These are phyloP conservation scores for Pachyseris speciosa DNA, from an alignment of 64 coral and sea anemone species.

Conservation along the genomic window DNA sequence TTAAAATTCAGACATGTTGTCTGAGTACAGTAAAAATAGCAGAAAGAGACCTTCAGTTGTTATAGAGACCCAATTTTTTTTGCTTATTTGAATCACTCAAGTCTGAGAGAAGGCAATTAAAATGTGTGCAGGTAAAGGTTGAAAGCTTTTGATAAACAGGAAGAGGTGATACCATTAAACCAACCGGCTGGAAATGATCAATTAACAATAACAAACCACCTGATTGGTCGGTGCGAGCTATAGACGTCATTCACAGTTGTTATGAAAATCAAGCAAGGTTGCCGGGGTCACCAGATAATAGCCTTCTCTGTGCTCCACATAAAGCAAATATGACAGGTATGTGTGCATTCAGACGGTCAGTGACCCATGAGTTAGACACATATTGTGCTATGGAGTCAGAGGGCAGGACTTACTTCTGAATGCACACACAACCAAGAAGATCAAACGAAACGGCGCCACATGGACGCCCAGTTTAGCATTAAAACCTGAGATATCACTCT, in stretches of 20 bases:
- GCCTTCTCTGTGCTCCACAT: not conserved
- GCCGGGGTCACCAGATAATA: not conserved
- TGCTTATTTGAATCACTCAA: not conserved
- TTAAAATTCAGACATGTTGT: not conserved
- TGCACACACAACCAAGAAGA: not conserved
- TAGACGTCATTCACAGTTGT: not conserved
- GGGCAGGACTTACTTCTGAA: conserved; percentile 9
- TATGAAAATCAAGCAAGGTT: not conserved
- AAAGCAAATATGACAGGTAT: conserved; percentile 11
- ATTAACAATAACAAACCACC: not conserved
- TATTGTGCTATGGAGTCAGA: not conserved
- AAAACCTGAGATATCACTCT: not conserved
- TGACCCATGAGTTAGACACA: conserved; percentile 36
- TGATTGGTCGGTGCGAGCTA: not conserved
- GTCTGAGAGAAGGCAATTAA: not conserved
- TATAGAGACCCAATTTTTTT: not conserved
- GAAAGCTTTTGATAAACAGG: not conserved
- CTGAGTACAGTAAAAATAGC: not conserved
- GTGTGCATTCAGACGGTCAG: not conserved
- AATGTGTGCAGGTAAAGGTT: not conserved
- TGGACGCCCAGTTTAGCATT: not conserved
- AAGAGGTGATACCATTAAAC: not conserved
- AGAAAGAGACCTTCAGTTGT: not conserved
- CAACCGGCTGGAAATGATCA: not conserved
- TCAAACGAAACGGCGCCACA: not conserved